These are phyloP conservation scores for Gobio gobio DNA, from an alignment of 2,113 vertebrate genomes.

Conservation along the genomic window DNA sequence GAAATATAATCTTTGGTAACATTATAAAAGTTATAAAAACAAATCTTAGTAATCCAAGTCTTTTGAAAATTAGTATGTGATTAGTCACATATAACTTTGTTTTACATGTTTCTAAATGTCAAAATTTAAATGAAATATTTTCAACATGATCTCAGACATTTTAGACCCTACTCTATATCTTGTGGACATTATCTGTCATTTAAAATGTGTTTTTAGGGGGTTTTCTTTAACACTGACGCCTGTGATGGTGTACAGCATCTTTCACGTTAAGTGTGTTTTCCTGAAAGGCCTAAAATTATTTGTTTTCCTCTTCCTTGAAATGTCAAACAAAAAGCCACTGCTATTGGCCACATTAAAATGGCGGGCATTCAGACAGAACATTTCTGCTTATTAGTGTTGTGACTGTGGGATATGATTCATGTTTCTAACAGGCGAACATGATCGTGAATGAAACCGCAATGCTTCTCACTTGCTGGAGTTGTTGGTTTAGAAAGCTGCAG, in stretches of 20 bases:
- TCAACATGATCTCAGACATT: not conserved
- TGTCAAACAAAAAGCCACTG: not conserved
- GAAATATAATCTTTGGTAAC: too few species aligned
- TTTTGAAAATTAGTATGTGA: too few species aligned
- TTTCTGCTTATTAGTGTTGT: not conserved
- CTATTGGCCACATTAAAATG: not conserved
- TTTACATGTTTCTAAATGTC: not conserved
- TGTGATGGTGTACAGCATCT: not conserved
- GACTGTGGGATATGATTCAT: not conserved
- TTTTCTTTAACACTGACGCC: not conserved
- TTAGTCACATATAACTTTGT: not conserved
- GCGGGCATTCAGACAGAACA: not conserved
- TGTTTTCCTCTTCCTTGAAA: not conserved
- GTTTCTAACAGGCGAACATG: not conserved
- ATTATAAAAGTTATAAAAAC: too few species aligned
- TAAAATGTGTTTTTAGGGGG: not conserved
- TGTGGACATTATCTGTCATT: not conserved
- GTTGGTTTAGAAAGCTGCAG: not conserved
- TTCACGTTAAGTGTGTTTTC: not conserved
- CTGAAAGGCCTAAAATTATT: not conserved
- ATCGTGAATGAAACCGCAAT: not conserved
- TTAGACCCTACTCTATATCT: not conserved
- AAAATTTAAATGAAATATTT: not conserved
- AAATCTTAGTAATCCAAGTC: too few species aligned
- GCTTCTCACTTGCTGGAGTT: not conserved